Base-by-base conservation (phyloP, 2,113 vertebrate genomes). In the Solea solea region DNA sequence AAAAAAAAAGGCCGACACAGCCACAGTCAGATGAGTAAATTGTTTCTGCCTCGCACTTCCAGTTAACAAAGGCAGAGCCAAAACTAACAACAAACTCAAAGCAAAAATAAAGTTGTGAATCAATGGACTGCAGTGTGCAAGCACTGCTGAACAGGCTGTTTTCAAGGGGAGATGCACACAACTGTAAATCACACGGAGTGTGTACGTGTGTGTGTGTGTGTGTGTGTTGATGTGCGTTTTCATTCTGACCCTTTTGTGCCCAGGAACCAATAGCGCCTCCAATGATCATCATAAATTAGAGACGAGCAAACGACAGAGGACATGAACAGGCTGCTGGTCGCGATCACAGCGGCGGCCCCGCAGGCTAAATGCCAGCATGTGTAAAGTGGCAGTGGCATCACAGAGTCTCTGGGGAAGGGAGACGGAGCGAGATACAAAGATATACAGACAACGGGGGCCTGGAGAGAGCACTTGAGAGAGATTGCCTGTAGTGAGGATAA, bases 131-230 rank as follows among this genome's bases (percentile, higher is more conserved):
- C 81, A 81, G 66, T 73, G 45, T 72, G 69, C 65, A 49, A 66
- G 69, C 25, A 2, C 12, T 82, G 88, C 84, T 88, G 83, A 87
- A 81, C 83, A 80, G 76, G 58, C 81, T 69, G 76, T 82, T 86
- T 81, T 82, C 77, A 76, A 82, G 72, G 69, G 53, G 65, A 84
- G 68, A 62, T 48, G 52, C 28, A 69, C 71, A 66, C 51, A 64
- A 48, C 64, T 66, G 50, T 71, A 82, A 55, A 76, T 81, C 72
- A 64, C 48, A 46, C 0, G 15, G 16, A 46, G 42, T 46, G 44
- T 64, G 55, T 72, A 25, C 39, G 58, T 65, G 45, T 55, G 13
- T 67, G 58, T 56, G 56, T 11, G 58, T 65, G 45, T 55, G 13
- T 67, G 58, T 56, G 56, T 11, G 55, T 10, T 4, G 14, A 12